phyloP scores from a whole-genome alignment of 2,113 vertebrate species.

The Lamprologus tigripictilis region DNA sequence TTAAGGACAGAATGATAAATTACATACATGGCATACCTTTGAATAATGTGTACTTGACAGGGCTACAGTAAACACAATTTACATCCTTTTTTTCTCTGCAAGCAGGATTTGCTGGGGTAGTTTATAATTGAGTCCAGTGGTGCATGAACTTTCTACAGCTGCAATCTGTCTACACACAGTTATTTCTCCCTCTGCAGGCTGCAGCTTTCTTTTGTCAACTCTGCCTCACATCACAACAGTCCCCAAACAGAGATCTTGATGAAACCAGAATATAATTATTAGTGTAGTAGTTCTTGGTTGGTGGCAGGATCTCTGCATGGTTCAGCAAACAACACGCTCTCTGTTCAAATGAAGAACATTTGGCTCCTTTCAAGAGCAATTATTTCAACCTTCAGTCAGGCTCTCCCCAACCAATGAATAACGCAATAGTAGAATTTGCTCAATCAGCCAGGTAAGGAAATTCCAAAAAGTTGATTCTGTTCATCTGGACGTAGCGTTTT shows the following conservation, averaged over 20 bases:
- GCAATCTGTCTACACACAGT: constrained; percentile 57
- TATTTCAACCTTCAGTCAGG: constrained; percentile 60
- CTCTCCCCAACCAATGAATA: constrained; percentile 1
- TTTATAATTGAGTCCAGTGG: constrained; percentile 68
- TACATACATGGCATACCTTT: constrained; percentile 45
- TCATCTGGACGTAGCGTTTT: neutral
- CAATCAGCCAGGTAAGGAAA: neutral
- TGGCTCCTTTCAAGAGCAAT: constrained; percentile 56
- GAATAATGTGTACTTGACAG: constrained; percentile 47
- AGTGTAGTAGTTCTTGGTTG: constrained; percentile 37
- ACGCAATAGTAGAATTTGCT: constrained; percentile 1
- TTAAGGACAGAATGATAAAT: constrained; percentile 33
- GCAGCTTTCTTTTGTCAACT: constrained; percentile 46
- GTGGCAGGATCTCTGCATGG: constrained; percentile 59
- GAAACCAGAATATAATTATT: constrained; percentile 68
- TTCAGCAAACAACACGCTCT: constrained; percentile 49
- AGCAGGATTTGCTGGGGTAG: constrained; percentile 52
- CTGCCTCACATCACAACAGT: constrained; percentile 23
- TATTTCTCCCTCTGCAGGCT: constrained; percentile 47
- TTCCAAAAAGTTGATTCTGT: neutral
- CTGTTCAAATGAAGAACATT: constrained; percentile 46
- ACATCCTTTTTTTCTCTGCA: constrained; percentile 42
- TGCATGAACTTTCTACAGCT: constrained; percentile 64
- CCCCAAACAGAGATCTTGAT: constrained; percentile 59
- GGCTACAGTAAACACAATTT: constrained; percentile 58